These are phyloP conservation scores for Anguilla japonica DNA, from an alignment of 2,113 vertebrate species.

Conservation along the genomic window DNA sequence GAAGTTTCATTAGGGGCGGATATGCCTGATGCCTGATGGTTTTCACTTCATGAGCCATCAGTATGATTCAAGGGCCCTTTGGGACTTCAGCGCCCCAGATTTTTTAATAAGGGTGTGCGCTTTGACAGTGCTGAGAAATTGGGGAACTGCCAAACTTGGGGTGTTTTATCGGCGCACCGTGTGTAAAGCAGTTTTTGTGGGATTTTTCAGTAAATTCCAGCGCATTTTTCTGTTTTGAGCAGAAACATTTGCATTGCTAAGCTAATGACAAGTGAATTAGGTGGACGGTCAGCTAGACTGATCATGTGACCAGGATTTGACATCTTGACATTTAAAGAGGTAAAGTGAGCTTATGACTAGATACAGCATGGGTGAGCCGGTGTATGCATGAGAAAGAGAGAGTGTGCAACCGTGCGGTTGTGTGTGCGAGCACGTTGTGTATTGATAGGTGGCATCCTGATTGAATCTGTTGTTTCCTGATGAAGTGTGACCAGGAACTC, in stretches of 20 bases:
- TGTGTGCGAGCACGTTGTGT: neutral
- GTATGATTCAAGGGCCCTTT: neutral
- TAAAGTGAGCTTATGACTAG: neutral
- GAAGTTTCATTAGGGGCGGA: neutral
- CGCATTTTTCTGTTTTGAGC: neutral
- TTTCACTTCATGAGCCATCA: neutral
- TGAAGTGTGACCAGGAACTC: neutral
- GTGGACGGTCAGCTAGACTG: neutral
- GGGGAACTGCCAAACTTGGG: neutral
- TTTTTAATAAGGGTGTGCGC: neutral
- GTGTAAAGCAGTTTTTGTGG: neutral
- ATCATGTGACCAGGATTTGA: too few relatives aligned
- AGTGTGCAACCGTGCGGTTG: neutral
- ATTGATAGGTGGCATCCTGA: neutral
- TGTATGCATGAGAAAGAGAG: neutral
- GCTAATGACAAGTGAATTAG: too few relatives aligned
- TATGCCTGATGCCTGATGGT: too few relatives aligned
- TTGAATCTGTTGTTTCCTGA: neutral
- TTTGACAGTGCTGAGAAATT: neutral
- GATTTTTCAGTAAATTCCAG: neutral
- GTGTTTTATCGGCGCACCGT: neutral
- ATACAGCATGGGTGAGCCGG: constrained; percentile 10
- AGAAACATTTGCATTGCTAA: too few relatives aligned
- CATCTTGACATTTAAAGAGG: neutral
- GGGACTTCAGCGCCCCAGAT: neutral